Evolutionary conservation across 2,888 invertebrate genomes (phyloP), one percentile per base, ranked within the genome.

Genomic region (Teleiodes luculella): DNA sequence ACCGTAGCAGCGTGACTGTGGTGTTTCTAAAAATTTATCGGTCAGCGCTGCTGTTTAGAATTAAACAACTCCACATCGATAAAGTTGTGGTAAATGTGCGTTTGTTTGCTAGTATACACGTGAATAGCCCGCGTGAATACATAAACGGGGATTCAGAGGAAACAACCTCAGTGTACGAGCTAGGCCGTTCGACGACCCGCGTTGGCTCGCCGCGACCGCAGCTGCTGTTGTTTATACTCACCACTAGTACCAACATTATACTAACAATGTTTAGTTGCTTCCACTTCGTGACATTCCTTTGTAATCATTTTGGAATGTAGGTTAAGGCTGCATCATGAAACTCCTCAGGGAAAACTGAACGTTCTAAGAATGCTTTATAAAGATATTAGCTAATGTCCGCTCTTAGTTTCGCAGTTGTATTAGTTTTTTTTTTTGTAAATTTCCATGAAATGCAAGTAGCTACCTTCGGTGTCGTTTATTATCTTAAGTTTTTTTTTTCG

Each of bases 181-280:
- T 87, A 88, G 88, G 88, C 84, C 87, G 88, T 88, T 87, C 86
- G 76, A 79, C 86, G 86, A 87, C 88, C 87, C 80, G 73, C 61
- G 41, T 11, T 10, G 2, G 18, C 10, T 4, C 39, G 18, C 16
- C 33, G 54, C 62, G 58, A 76, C 80, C 82, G 76, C 83, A 78
- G 70, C 70, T 73, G 74, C 80, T 78, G 83, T 85, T 85, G 85
- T 86, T 80, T 82, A 80, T 79, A 16, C 39, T 18, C 11, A 3
- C 18, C 20, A 11, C 1, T 10, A 1, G 11, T 10, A 80, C 80
- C 75, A 69, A 75, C 76, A 86, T 86, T 83, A 86, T 82, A 84
- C 78, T 78, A 83, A 85, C 83, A 75, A 73, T 76, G 79, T 78
- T 79, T 73, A 77, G 80, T 79, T 74, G 74, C 82, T 80, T 24